phyloP scores from a whole-genome alignment of 2,888 invertebrate species.

The Caenorhabditis angaria region DNA sequence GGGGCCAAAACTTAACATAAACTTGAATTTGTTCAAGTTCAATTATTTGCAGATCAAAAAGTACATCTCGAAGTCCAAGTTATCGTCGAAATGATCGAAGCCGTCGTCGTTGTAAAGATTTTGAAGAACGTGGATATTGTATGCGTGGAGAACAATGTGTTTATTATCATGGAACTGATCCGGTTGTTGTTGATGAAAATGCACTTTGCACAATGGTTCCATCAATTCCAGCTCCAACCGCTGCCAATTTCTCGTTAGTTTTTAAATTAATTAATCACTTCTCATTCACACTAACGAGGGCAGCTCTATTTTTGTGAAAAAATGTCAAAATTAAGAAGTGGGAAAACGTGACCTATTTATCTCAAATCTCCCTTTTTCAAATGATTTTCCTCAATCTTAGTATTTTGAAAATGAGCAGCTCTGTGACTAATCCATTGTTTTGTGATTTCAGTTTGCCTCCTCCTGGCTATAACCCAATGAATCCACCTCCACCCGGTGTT shows the following conservation, averaged over 20 bases:
- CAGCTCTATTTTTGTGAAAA: too few relatives aligned
- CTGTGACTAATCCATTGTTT: background rate
- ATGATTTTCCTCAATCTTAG: too few relatives aligned
- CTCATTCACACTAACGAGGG: too few relatives aligned
- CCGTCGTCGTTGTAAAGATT: constrained; percentile 82
- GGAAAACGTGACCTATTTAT: too few relatives aligned
- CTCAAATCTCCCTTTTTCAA: too few relatives aligned
- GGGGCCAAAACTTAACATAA: too few relatives aligned
- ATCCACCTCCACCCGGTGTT: constrained; percentile 57
- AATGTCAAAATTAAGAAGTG: too few relatives aligned
- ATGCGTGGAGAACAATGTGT: constrained; percentile 95
- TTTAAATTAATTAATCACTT: background rate
- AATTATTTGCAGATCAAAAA: constrained; percentile 47
- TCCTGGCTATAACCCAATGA: constrained; percentile 50
- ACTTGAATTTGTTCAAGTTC: too few relatives aligned
- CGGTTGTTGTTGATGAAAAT: constrained; percentile 82
- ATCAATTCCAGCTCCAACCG: constrained; percentile 30
- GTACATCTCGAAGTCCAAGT: constrained; percentile 32
- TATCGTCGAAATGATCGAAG: constrained; percentile 23
- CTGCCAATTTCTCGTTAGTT: constrained; percentile 42
- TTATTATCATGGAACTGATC: constrained; percentile 95
- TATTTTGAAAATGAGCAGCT: too few relatives aligned
- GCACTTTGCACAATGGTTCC: constrained; percentile 55
- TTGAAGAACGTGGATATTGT: constrained; percentile 94
- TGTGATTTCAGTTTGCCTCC: constrained; percentile 45